Base-by-base conservation (phyloP, 2,113 vertebrate species). In the Brachirus orientalis region DNA sequence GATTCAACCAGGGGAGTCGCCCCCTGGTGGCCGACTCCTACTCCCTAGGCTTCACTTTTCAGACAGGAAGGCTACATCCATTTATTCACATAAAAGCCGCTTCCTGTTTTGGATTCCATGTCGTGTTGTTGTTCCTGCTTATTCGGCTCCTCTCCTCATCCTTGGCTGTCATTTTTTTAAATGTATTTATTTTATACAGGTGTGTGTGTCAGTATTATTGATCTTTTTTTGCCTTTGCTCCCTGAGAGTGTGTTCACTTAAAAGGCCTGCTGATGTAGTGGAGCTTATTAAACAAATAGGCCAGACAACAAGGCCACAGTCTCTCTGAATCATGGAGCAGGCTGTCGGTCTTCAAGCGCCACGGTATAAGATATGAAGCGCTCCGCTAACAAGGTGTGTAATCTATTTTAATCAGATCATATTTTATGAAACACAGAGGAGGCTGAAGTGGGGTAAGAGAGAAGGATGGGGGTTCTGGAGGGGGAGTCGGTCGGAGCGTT, bases 391-490 rank as follows among this genome's bases (percentile, higher is more conserved):
- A 89, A 90, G 90, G 90, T 88, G 88, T 84, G 85, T 90, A 90
- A 90, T 90, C 86, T 84, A 72, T 83, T 90, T 87, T 90, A 90
- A 90, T 90, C 88, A 87, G 57, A 85, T 91, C 90, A 90, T 88
- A 75, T 87, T 91, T 89, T 83, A 88, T 87, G 79, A 87, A 88
- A 89, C 82, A 79, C 82, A 87, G 84, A 73, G 82, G 86, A 45
- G 80, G 65, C 53, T 87, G 86, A 80, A 82, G 66, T 81, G 78
- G 72, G 84, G 79, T 54, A 76, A 80, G 80, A 69, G 82, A 82
- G 78, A 85, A 80, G 62, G 72, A 80, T 43, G 79, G 83, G 70
- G 74, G 72, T 64, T 72, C 77, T 41, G 36, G n/a, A 28, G 36
- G 10, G 58, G 12, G 58, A 63, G 36, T 12, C 8, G 50, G 51